Percentiles rank a stretch among this genome's conserved stretches.
phyloP scores from a whole-genome alignment of 92 coral and sea anemone species.

The Desmophyllum pertusum region DNA sequence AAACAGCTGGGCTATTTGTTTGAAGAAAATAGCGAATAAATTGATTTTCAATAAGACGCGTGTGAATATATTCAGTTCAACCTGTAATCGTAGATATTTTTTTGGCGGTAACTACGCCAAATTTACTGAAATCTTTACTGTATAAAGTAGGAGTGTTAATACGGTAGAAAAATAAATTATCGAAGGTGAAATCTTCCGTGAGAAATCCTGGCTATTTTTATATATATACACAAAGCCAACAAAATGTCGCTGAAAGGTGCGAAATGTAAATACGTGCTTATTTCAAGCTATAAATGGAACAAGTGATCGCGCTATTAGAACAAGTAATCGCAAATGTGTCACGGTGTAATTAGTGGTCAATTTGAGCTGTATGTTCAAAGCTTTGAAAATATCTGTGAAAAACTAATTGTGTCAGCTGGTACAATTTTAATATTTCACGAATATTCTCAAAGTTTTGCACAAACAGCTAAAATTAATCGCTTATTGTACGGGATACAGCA shows the following conservation, averaged over 20 bases:
- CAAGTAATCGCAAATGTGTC: background rate
- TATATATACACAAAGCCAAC: background rate
- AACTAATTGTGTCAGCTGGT: background rate
- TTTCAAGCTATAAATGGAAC: background rate
- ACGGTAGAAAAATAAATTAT: too few species aligned
- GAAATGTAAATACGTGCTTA: background rate
- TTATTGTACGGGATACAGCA: too few species aligned
- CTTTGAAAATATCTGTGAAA: too few species aligned
- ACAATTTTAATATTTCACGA: background rate
- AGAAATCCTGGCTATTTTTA: too few species aligned
- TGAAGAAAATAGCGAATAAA: conserved; percentile 1
- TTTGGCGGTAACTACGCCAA: too few species aligned
- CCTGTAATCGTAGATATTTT: background rate
- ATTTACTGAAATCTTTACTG: too few species aligned
- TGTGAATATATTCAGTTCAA: background rate
- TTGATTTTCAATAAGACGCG: conserved; percentile 5
- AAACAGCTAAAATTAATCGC: background rate
- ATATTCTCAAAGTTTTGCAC: background rate
- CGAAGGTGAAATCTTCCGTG: too few species aligned
- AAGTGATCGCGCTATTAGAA: background rate
- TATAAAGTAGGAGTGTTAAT: too few species aligned
- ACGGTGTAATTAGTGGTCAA: background rate
- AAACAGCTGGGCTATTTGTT: conserved; percentile 15
- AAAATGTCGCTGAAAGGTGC: background rate
- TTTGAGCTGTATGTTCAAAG: too few species aligned